phyloP scores from a whole-genome alignment of 2,113 vertebrate species.

The Paralichthys olivaceus region DNA sequence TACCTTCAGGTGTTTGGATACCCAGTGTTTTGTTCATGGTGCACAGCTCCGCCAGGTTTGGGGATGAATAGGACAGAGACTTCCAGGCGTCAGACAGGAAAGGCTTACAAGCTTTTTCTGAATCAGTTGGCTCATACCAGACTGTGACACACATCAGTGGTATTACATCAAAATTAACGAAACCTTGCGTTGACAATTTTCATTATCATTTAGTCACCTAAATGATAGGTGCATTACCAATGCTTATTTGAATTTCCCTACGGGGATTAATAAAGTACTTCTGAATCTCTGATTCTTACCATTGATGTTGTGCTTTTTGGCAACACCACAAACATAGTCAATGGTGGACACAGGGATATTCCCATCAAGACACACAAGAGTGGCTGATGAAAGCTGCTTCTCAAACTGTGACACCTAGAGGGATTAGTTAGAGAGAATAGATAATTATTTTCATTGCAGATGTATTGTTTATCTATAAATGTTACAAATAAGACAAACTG shows the following conservation, averaged over 20 bases:
- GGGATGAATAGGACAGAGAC: slow-evolving; percentile 86
- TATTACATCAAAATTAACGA: slow-evolving; percentile 11
- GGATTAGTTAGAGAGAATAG: too few species aligned
- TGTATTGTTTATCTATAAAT: too few species aligned
- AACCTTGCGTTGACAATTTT: neutral
- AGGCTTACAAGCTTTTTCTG: slow-evolving; percentile 88
- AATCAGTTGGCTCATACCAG: slow-evolving; percentile 91
- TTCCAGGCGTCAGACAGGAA: slow-evolving; percentile 92
- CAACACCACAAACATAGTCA: slow-evolving; percentile 87
- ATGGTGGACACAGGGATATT: slow-evolving; percentile 89
- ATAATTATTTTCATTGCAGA: too few species aligned
- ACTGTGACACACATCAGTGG: slow-evolving; percentile 79
- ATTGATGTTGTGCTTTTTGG: slow-evolving; percentile 81
- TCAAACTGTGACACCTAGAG: slow-evolving; percentile 88
- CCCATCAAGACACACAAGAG: slow-evolving; percentile 88
- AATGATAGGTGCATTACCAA: too few species aligned
- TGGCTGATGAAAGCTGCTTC: slow-evolving; percentile 81
- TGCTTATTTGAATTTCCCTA: neutral
- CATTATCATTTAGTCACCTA: neutral
- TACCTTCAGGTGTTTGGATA: slow-evolving; percentile 86
- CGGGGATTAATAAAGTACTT: too few species aligned
- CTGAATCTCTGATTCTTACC: slow-evolving; percentile 68
- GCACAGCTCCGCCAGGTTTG: slow-evolving; percentile 88
- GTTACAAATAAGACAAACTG: too few species aligned
- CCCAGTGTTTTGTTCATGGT: slow-evolving; percentile 86